Evolutionary conservation across 2,113 vertebrate species (phyloP), one percentile per base, ranked within the genome.

Genomic region (Panthera uncia): DNA sequence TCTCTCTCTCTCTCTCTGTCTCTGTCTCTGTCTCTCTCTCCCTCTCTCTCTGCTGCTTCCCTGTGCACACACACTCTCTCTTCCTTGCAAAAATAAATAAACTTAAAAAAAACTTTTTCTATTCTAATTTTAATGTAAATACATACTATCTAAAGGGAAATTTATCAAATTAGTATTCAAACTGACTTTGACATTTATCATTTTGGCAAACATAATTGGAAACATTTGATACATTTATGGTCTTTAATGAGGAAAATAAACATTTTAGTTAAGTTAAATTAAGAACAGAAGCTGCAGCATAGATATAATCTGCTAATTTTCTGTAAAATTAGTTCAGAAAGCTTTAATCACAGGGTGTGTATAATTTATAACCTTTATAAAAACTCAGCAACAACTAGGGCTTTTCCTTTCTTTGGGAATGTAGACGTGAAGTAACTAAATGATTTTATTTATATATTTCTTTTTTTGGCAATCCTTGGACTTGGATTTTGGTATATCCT

Each of bases 291-390:
- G 41, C 69, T 89, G 5, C 18, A 82, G 21, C 52, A 69, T 41
- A 76, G 41, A 83, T 92, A 38, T 65, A 93, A 95, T 88, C 74
- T 92, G 38, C 74, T 89, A 69, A 85, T 92, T 69, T 97, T 92
- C 74, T 61, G 19, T 87, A 80, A 45, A 45, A 45, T 45, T 45
- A 45, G 41, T 52, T 84, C 50, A 31, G 50, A 84, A 91, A 74
- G 52, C 52, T 95, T 85, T 95, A 83, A 78, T 83, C 78, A 81
- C 80, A 78, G 27, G 29, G 21, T 55, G 0, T 68, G 15, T 83
- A 55, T 74, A 61, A 89, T 89, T 92, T 96, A 92, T 79, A 92
- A 73, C 29, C 25, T 76, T 93, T 86, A 61, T 69, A 79, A 89
- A 96, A 95, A 18, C 38, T 81, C 33, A 41, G 38, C 27, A 78